These are phyloP conservation scores for Drosophila prolongata DNA, from an alignment of 2,888 invertebrate genomes.

Conservation along the genomic window DNA sequence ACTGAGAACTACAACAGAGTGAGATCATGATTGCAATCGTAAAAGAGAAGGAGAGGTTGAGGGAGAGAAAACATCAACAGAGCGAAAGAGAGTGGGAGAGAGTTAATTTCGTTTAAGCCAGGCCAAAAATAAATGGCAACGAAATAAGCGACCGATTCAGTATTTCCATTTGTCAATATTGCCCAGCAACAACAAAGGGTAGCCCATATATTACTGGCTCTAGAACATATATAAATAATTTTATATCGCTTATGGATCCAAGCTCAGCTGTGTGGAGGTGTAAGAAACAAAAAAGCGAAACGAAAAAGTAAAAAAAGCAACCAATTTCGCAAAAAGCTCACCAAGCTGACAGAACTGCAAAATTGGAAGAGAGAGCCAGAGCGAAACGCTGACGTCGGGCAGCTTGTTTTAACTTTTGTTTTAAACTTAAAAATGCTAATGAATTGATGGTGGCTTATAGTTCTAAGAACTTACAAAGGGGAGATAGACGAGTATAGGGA, in stretches of 20 bases:
- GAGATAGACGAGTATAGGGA: background rate
- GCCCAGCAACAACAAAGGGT: constrained; percentile 20
- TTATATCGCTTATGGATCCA: constrained; percentile 55
- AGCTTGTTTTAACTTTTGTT: constrained; percentile 56
- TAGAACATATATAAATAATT: constrained; percentile 23
- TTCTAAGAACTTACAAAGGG: constrained; percentile 28
- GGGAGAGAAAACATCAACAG: constrained; percentile 29
- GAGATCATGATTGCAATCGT: constrained; percentile 58
- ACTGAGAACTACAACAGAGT: constrained; percentile 43
- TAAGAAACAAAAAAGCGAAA: constrained; percentile 53
- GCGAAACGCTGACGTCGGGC: constrained; percentile 25
- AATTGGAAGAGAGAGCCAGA: constrained; percentile 13
- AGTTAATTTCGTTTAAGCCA: constrained; percentile 22
- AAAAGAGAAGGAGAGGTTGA: constrained; percentile 12
- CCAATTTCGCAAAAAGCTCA: constrained; percentile 49
- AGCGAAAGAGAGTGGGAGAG: constrained; percentile 16
- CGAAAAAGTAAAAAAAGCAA: constrained; percentile 25
- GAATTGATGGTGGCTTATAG: constrained; percentile 39
- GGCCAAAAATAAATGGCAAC: constrained; percentile 50
- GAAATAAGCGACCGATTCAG: constrained; percentile 11
- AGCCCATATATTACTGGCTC: constrained; percentile 49
- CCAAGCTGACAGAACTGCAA: constrained; percentile 35
- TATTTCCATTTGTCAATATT: constrained; percentile 43
- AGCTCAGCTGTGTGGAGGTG: constrained; percentile 62
- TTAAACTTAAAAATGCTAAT: constrained; percentile 65